These are phyloP conservation scores for Oceanodroma leucorhoa DNA, from an alignment of 2,797 vertebrate species.

Conservation along the genomic window DNA sequence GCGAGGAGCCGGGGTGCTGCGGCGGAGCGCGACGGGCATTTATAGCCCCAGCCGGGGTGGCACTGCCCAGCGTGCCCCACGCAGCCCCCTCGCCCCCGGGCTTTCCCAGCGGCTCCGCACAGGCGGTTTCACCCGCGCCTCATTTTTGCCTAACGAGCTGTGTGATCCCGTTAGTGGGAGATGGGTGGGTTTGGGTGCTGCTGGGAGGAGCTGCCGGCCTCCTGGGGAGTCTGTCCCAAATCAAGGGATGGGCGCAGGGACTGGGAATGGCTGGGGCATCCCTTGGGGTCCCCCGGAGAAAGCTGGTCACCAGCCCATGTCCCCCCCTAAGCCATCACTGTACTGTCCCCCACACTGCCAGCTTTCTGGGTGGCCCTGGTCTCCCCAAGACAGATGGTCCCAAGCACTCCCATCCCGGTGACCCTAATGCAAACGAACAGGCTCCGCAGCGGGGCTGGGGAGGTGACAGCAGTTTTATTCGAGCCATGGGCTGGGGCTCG, in stretches of 20 bases:
- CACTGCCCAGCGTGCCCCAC: neutral
- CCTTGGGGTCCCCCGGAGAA: fast-evolving
- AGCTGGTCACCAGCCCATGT: neutral
- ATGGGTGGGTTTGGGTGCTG: neutral
- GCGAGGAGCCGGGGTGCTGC: fast-evolving
- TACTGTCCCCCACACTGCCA: fast-evolving
- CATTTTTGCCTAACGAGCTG: slow-evolving; percentile 39
- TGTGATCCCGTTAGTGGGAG: neutral
- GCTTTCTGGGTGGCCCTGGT: neutral
- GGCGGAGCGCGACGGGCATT: fast-evolving
- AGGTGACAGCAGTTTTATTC: fast-evolving
- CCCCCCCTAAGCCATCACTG: neutral
- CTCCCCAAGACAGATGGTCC: fast-evolving
- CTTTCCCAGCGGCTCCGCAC: neutral
- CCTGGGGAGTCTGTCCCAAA: neutral
- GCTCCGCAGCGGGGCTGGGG: neutral
- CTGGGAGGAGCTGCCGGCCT: neutral
- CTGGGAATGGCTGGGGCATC: neutral
- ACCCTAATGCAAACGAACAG: fast-evolving
- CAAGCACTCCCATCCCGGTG: neutral
- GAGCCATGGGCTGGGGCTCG: fast-evolving
- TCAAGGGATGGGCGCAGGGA: neutral
- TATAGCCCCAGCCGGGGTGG: neutral
- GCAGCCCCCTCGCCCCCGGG: neutral
- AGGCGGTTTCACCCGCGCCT: neutral